A percentile compares a stretch with the other conserved stretches of the same genome.
phyloP scores from a whole-genome alignment of 2,888 invertebrate species.

The Dryocosmus kuriphilus region DNA sequence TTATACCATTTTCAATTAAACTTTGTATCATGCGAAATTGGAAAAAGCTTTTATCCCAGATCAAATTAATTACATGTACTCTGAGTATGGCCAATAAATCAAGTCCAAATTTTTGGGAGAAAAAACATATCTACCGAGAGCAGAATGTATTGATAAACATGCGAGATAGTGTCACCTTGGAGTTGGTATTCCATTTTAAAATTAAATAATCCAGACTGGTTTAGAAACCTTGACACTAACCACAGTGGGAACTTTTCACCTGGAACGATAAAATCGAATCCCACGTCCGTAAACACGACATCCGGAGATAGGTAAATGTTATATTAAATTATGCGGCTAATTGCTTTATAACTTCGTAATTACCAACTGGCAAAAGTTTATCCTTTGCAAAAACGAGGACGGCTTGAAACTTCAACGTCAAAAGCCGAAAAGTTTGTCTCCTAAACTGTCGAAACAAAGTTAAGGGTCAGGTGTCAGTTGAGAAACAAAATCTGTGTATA shows the following conservation, averaged over 20 bases:
- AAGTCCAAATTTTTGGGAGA: neutral
- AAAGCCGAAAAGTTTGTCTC: neutral
- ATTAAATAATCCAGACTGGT: constrained; percentile 59
- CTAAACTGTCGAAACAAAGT: neutral
- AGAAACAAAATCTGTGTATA: neutral
- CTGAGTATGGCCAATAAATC: neutral
- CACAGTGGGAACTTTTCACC: constrained; percentile 43
- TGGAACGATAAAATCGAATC: constrained; percentile 52
- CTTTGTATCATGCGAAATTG: neutral
- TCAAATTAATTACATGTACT: neutral
- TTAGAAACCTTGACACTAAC: constrained; percentile 54
- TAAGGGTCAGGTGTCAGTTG: no score
- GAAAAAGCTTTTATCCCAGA: neutral
- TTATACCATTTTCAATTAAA: neutral
- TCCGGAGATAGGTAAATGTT: constrained; percentile 40
- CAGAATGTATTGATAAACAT: constrained; percentile 45
- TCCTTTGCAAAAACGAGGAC: constrained; percentile 11
- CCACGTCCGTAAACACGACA: constrained; percentile 37
- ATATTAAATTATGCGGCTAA: constrained; percentile 44
- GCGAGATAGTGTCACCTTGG: constrained; percentile 60
- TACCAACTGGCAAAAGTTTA: constrained; percentile 15
- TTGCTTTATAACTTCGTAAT: constrained; percentile 30
- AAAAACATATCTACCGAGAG: neutral
- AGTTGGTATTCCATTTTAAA: constrained; percentile 54
- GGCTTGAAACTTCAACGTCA: neutral